These are phyloP conservation scores for Falco columbarius DNA, from an alignment of 2,797 vertebrate genomes.

Conservation along the genomic window DNA sequence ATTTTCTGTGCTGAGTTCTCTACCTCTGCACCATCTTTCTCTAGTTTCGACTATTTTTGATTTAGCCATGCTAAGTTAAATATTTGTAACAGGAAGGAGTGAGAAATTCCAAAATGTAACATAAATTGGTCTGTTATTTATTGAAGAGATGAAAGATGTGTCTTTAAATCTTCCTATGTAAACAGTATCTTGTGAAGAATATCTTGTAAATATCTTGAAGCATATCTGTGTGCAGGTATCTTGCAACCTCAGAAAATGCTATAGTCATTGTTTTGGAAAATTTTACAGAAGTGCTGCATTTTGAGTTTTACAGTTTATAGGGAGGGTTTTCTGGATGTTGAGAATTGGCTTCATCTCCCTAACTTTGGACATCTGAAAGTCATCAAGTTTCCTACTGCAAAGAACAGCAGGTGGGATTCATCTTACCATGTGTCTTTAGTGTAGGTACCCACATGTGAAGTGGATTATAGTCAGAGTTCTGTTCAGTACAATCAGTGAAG, in stretches of 20 bases:
- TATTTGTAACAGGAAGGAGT: not conserved
- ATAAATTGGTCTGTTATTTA: not conserved
- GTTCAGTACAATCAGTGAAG: not conserved
- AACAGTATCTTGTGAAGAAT: not conserved
- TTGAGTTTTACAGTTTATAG: not conserved
- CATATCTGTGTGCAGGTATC: not conserved
- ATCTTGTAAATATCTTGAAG: not conserved
- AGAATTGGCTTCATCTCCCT: not conserved
- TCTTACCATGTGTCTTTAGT: not conserved
- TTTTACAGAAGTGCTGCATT: not conserved
- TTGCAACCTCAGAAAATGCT: not conserved
- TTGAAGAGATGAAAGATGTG: not conserved
- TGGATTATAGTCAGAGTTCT: not conserved
- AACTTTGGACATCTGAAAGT: not conserved
- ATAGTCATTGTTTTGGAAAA: not conserved
- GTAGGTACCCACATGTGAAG: not conserved
- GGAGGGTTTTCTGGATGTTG: not conserved
- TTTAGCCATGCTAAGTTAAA: not conserved
- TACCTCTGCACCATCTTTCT: not conserved
- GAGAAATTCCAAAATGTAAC: not conserved
- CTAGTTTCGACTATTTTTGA: not conserved
- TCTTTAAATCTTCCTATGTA: not conserved
- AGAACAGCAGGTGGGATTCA: not conserved
- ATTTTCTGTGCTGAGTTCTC: not conserved
- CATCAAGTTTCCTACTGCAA: not conserved